Evolutionary conservation across 2,113 vertebrate genomes (phyloP).

Genomic region (Tragulus kanchil): DNA sequence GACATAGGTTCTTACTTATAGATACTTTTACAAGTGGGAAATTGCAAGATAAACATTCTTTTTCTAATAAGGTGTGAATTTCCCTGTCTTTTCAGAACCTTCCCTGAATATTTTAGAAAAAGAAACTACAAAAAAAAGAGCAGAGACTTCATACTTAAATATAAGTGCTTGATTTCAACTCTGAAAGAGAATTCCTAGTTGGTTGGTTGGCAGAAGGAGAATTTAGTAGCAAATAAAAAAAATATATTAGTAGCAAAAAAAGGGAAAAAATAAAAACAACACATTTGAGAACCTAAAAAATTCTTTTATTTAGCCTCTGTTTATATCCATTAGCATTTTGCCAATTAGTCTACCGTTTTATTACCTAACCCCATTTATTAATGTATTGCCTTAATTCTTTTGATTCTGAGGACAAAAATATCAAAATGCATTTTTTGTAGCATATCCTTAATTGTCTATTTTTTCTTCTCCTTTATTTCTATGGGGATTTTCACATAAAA

Average conservation of each 20-base stretch:
- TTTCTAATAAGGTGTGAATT: background rate
- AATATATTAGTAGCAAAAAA: no score
- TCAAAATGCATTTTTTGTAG: background rate
- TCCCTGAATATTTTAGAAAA: background rate
- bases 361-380: background rate
- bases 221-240: background rate
- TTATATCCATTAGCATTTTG: background rate
- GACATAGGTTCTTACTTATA: background rate
- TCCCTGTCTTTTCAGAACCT: background rate
- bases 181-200: background rate
- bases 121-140: background rate
- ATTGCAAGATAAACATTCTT: background rate
- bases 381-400: background rate
- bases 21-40: background rate
- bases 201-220: background rate
- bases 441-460: conserved; percentile 3
- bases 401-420: background rate
- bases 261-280: background rate
- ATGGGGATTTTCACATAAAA: background rate
- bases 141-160: background rate
- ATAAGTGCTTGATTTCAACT: background rate
- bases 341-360: background rate
- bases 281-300: background rate
- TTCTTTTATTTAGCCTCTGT: background rate
- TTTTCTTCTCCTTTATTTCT: background rate